These are phyloP conservation scores for Drosophila arawakana DNA, from an alignment of 1,140 invertebrate genomes.

Conservation along the genomic window DNA sequence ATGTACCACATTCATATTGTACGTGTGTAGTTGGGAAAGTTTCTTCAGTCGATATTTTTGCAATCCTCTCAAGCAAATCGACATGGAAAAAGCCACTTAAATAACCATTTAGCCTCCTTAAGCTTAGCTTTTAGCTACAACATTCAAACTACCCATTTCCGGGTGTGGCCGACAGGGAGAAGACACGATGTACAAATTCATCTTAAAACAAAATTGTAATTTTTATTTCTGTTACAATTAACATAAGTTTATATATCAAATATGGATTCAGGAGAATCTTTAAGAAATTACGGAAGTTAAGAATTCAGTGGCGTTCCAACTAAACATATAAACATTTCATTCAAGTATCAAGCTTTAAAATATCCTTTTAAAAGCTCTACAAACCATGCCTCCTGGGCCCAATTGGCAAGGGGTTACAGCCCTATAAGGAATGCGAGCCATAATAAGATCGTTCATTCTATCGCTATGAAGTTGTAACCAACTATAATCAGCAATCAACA, in stretches of 20 bases:
- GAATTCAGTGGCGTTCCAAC: too few species aligned
- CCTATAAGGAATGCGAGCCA: conserved; percentile 6
- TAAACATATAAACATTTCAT: too few species aligned
- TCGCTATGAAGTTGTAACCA: conserved; percentile 75
- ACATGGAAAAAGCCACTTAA: conserved; percentile 27
- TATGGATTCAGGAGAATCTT: too few species aligned
- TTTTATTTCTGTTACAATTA: too few species aligned
- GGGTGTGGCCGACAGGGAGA: not conserved
- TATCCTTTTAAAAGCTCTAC: too few species aligned
- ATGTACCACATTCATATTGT: conserved; percentile 8
- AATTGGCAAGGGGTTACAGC: not conserved
- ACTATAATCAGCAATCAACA: conserved; percentile 70
- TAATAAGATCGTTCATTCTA: conserved; percentile 28
- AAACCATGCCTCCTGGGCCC: too few species aligned
- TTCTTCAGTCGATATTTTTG: conserved; percentile 9
- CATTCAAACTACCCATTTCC: not conserved
- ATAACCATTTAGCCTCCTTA: conserved; percentile 10
- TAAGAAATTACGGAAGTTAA: too few species aligned
- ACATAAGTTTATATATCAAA: too few species aligned
- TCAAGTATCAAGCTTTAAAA: too few species aligned
- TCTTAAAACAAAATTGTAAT: not conserved
- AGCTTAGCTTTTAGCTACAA: conserved; percentile 8
- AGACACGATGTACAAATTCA: not conserved
- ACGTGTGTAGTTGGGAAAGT: conserved; percentile 25
- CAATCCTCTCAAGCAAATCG: conserved; percentile 13